These are phyloP conservation scores for Menura novaehollandiae DNA, from an alignment of 2,113 vertebrate genomes.

Conservation along the genomic window DNA sequence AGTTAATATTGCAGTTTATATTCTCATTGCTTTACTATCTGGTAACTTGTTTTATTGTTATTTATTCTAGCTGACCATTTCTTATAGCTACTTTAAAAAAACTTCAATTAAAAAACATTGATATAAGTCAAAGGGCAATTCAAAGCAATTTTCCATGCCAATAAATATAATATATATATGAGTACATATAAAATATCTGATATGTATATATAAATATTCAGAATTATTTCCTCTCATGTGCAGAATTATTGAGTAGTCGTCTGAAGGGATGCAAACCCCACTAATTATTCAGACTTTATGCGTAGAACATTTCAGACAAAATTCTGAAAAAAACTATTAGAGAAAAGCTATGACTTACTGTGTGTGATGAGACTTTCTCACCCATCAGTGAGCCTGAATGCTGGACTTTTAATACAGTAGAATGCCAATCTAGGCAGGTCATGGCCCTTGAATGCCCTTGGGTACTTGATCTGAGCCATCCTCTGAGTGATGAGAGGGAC, in stretches of 20 bases:
- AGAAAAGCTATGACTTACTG: not conserved
- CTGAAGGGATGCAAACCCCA: not conserved
- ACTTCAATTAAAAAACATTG: not conserved
- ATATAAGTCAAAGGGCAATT: not conserved
- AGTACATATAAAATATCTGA: not conserved
- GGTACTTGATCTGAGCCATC: not conserved
- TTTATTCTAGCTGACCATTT: not conserved
- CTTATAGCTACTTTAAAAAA: not conserved
- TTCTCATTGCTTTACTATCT: not conserved
- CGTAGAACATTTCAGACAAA: not conserved
- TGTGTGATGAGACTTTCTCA: not conserved
- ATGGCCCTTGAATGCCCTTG: not conserved
- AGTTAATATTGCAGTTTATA: not conserved
- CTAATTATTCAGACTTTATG: not conserved
- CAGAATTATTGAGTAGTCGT: not conserved
- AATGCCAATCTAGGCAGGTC: not conserved
- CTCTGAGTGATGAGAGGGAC: fast-evolving
- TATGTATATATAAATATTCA: not conserved
- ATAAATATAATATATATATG: not conserved
- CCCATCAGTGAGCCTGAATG: not conserved
- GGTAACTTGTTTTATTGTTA: not conserved
- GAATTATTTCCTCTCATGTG: not conserved
- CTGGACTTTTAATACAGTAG: not conserved
- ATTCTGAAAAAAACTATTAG: not conserved
- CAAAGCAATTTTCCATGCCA: not conserved